These are phyloP conservation scores for Pangasianodon gigas DNA, from an alignment of 2,113 vertebrate genomes.

Conservation along the genomic window DNA sequence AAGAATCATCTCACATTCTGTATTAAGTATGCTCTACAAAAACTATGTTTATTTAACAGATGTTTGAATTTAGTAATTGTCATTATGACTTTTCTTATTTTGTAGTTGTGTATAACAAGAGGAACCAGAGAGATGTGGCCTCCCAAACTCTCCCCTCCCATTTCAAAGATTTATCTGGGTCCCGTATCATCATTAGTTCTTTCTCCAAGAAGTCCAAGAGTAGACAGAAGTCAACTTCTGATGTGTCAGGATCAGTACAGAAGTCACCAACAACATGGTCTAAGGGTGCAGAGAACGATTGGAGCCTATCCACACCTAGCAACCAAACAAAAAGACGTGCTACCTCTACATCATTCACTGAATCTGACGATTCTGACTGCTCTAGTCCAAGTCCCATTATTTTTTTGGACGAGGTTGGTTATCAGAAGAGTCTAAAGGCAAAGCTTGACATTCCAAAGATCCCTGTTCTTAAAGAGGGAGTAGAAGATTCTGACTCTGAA, in stretches of 20 bases:
- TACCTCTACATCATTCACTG: conserved; percentile 77
- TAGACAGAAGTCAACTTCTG: conserved; percentile 71
- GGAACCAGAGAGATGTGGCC: conserved; percentile 81
- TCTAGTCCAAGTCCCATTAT: conserved; percentile 97
- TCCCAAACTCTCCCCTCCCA: conserved; percentile 82
- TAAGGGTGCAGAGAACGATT: conserved; percentile 80
- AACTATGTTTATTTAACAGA: neutral
- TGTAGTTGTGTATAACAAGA: conserved; percentile 69
- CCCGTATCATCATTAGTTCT: conserved; percentile 75
- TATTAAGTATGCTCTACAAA: neutral
- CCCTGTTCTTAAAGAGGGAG: conserved; percentile 85
- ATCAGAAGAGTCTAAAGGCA: conserved; percentile 93
- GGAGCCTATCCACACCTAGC: conserved; percentile 81
- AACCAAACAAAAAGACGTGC: conserved; percentile 69
- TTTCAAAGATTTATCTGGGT: conserved; percentile 75
- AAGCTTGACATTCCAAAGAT: conserved; percentile 94
- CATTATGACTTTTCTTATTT: conserved; percentile 8
- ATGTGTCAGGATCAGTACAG: conserved; percentile 76
- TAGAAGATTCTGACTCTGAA: conserved; percentile 98
- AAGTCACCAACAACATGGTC: conserved; percentile 74
- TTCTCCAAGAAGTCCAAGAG: conserved; percentile 68
- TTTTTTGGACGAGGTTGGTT: conserved; percentile 96
- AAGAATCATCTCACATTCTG: neutral
- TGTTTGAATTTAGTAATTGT: neutral
- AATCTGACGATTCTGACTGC: conserved; percentile 93